These are phyloP conservation scores for Tetraneura akinire DNA, from an alignment of 1,140 invertebrate genomes.

Conservation along the genomic window DNA sequence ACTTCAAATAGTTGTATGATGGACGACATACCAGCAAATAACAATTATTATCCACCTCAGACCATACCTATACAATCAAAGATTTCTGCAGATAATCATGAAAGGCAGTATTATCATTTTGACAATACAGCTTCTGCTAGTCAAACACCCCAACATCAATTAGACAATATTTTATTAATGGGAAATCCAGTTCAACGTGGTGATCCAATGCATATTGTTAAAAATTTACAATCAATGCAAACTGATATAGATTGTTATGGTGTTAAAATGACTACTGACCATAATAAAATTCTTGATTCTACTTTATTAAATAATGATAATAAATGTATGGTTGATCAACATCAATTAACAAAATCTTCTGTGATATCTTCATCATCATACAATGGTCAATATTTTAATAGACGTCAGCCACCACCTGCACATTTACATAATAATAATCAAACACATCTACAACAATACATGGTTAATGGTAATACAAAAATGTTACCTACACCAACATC, in stretches of 20 bases:
- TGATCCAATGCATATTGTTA: slow-evolving; percentile 74
- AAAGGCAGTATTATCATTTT: slow-evolving; percentile 59
- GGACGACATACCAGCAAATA: not conserved
- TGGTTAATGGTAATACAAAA: slow-evolving; percentile 17
- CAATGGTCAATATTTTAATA: slow-evolving; percentile 10
- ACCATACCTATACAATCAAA: slow-evolving; percentile 29
- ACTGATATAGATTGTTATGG: slow-evolving; percentile 37
- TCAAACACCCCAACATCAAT: slow-evolving; percentile 68
- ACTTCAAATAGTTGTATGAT: not conserved
- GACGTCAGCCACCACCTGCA: slow-evolving; percentile 6
- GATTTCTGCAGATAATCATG: slow-evolving; percentile 43
- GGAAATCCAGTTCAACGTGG: slow-evolving; percentile 59
- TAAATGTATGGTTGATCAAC: not conserved
- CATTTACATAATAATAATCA: slow-evolving; percentile 19
- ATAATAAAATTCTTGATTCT: not conserved
- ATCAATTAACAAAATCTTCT: not conserved
- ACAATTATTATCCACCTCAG: slow-evolving; percentile 37
- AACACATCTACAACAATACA: slow-evolving; percentile 11
- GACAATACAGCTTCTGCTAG: slow-evolving; percentile 59
- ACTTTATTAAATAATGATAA: not conserved
- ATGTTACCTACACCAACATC: slow-evolving; percentile 18
- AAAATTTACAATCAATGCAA: slow-evolving; percentile 65
- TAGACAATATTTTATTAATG: slow-evolving; percentile 61
- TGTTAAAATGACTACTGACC: slow-evolving; percentile 29
- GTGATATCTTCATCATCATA: not conserved